Base-by-base conservation (phyloP, 2,797 vertebrate genomes). In the Rousettus madagascariensis region DNA sequence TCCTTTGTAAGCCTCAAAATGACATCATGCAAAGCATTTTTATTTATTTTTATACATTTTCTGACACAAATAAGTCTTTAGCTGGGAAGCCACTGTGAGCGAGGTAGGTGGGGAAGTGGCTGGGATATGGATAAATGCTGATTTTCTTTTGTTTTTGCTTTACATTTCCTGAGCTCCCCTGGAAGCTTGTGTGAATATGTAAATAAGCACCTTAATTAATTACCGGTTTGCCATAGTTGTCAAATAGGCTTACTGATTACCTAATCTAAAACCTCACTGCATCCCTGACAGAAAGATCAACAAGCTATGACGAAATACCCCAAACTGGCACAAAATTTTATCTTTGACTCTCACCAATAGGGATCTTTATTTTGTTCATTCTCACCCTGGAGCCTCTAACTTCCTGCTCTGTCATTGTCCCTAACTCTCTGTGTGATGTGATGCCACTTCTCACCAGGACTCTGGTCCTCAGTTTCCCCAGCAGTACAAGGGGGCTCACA, bases 141-240 rank as follows among this genome's bases (percentile, higher is more conserved):
- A 86, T 61, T 84, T 93, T 84, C 41, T 91, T 90, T 68, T 80
- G 30, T 65, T 92, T 92, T 80, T 43, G 51, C 43, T 86, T 91
- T 36, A 33, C 20, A 20, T 92, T 86, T n/a, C 66, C 46, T 84
- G 49, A 79, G 84, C 49, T 71, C n/a, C 49, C 36, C 22, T 66
- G 65, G 66, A 96, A 85, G 61, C 84, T 38, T 91, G 49, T 53
- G 2, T 84, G 26, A 79, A 4, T 33, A 77, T 17, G 11, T 77
- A 86, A 86, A n/a, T 43, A 90, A 72, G 12, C 16, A 38, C 55
- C 84, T 38, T 79, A 74, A 74, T 78, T 53, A 77, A 74, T 71
- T 28, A 53, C 49, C 49, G 28, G 26, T 41, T 92, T 93, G 78
- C 38, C 49, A 22, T 30, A 69, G 55, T 28, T 77, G 71, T 49